A percentile compares a stretch with the other conserved stretches of the same genome.
These are phyloP conservation scores for Thalpophila matura DNA, from an alignment of 2,888 invertebrate genomes.

Conservation along the genomic window DNA sequence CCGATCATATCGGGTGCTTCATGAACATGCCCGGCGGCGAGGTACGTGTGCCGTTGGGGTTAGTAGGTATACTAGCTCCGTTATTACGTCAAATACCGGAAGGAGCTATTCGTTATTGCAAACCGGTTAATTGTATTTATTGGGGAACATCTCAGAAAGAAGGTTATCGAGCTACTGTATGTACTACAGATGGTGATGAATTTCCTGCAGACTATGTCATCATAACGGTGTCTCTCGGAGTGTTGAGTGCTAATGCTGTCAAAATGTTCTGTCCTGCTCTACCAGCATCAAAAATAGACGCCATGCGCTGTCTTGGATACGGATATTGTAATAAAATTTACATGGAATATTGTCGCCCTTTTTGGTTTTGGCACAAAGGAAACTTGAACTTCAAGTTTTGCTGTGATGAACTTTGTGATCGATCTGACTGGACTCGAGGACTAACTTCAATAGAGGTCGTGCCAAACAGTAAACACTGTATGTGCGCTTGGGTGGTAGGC, in stretches of 20 bases:
- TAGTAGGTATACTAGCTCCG: conserved; percentile 92
- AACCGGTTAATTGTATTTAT: conserved; percentile 93
- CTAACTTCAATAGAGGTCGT: conserved; percentile 93
- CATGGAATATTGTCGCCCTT: conserved; percentile 93
- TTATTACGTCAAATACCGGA: conserved; percentile 92
- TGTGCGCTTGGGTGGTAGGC: conserved; percentile 93
- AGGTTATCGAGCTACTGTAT: conserved; percentile 90
- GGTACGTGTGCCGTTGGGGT: conserved; percentile 92
- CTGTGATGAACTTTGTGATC: conserved; percentile 85
- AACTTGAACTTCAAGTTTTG: conserved; percentile 92
- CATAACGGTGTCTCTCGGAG: conserved; percentile 94
- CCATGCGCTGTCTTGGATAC: conserved; percentile 93
- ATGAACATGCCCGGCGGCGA: conserved; percentile 91
- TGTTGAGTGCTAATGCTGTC: conserved; percentile 92
- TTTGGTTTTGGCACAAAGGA: conserved; percentile 93
- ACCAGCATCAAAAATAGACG: conserved; percentile 93
- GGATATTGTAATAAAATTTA: conserved; percentile 95
- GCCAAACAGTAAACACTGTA: conserved; percentile 93
- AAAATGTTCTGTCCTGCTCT: conserved; percentile 93
- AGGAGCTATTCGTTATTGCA: conserved; percentile 92
- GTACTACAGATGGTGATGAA: conserved; percentile 93
- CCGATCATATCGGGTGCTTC: conserved; percentile 82
- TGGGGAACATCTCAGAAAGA: conserved; percentile 92
- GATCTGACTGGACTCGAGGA: conserved; percentile 93
- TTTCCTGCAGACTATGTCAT: conserved; percentile 95